These are phyloP conservation scores for Drosophila mauritiana DNA, from an alignment of 1,140 invertebrate genomes.

Conservation along the genomic window DNA sequence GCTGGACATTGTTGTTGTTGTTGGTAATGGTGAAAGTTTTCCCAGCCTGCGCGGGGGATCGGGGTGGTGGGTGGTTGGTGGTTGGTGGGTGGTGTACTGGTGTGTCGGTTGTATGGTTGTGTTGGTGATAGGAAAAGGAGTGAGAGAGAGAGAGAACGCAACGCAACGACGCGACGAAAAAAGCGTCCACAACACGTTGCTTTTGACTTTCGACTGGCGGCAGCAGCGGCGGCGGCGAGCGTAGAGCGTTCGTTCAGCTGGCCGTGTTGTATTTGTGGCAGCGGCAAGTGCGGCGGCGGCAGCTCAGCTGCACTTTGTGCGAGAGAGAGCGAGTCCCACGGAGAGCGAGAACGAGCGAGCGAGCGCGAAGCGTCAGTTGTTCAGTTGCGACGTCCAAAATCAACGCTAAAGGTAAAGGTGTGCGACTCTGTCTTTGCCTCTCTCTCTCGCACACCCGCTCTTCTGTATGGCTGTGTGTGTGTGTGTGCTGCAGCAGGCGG, in stretches of 20 bases:
- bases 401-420: slow-evolving; percentile 81
- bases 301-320: slow-evolving; percentile 80
- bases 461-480: slow-evolving; percentile 9
- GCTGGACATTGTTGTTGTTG: slow-evolving; percentile 61
- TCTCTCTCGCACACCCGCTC: slow-evolving; percentile 33
- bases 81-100: slow-evolving; percentile 23
- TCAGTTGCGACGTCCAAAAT: slow-evolving; percentile 68
- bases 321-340: slow-evolving; percentile 55
- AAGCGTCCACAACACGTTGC: slow-evolving; percentile 83
- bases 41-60: slow-evolving; percentile 26
- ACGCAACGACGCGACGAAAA: slow-evolving; percentile 79
- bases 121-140: slow-evolving; percentile 29
- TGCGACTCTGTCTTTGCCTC: slow-evolving; percentile 59
- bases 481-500: slow-evolving; percentile 72
- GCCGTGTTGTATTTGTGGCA: slow-evolving; percentile 40
- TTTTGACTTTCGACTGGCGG: slow-evolving; percentile 82
- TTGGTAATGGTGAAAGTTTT: slow-evolving; percentile 68
- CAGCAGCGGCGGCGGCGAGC: slow-evolving; percentile 67
- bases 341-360: slow-evolving; percentile 15
- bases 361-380: slow-evolving; percentile 17
- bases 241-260: slow-evolving; percentile 54
- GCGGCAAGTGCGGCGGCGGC: slow-evolving; percentile 67
- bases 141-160: slow-evolving; percentile 53
- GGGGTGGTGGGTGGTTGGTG: slow-evolving; percentile 31
- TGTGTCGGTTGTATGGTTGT: background rate